phyloP scores from a whole-genome alignment of 2,113 vertebrate genomes.

The Redunca redunca region DNA sequence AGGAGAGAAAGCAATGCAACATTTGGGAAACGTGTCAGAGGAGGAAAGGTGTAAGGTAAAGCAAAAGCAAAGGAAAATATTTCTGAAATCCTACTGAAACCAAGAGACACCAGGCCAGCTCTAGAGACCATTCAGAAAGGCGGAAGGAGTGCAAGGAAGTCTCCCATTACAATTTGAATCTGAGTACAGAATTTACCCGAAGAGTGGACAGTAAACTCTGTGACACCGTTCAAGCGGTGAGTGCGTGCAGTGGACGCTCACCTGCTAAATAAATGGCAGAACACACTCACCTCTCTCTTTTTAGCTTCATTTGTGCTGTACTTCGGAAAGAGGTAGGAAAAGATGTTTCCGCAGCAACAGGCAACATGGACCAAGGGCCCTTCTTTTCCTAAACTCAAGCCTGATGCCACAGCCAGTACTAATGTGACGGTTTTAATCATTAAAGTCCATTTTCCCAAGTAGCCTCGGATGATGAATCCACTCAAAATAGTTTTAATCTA shows the following conservation, averaged over 20 bases:
- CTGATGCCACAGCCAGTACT: slow-evolving; percentile 97
- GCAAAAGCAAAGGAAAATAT: neutral
- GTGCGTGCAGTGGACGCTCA: neutral
- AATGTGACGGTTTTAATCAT: slow-evolving; percentile 99
- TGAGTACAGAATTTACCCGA: neutral
- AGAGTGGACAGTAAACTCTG: neutral
- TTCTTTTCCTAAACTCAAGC: slow-evolving; percentile 98
- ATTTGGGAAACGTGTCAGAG: neutral
- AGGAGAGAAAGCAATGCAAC: neutral
- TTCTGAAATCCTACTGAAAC: neutral
- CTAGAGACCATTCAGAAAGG: neutral
- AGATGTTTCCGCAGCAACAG: slow-evolving; percentile 99
- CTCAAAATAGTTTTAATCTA: slow-evolving; percentile 99
- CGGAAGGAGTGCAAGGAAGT: neutral
- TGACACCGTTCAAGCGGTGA: neutral
- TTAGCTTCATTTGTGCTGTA: slow-evolving; percentile 99
- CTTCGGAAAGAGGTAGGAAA: slow-evolving; percentile 99
- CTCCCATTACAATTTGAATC: neutral
- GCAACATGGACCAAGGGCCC: slow-evolving; percentile 98
- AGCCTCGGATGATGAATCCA: slow-evolving; percentile 98
- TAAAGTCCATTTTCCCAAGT: slow-evolving; percentile 98
- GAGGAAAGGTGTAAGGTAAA: neutral
- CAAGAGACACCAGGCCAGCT: neutral
- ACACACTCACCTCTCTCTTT: slow-evolving; percentile 92
- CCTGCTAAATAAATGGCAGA: neutral